Evolutionary conservation across 2,888 invertebrate species (phyloP), one percentile per base, ranked within the genome.

Genomic region (Alentia gelatinosa): DNA sequence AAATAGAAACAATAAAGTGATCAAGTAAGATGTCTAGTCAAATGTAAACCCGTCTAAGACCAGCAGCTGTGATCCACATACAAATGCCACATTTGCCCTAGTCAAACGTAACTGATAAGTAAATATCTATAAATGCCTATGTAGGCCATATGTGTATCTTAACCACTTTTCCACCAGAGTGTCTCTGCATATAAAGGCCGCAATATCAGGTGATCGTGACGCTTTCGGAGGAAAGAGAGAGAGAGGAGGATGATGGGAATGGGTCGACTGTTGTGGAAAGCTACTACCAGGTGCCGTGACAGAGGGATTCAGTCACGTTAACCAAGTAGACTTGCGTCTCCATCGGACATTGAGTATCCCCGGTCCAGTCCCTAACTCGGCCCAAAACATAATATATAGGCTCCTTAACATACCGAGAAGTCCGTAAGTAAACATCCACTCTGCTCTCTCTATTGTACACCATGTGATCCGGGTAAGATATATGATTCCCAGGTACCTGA

Each of bases 341-440:
- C 79, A 79, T 15, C 79, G 79, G 79, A 79, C 79, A 79, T 15
- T 79, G 37, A 79, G 79, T 79, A 79, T 5, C 79, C 79, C 79
- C 15, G 35, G 39, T 26, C 79, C 79, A 35, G 39, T 79, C 68
- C 68, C 68, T 68, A 30, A 68, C 68, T 68, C 79, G 37, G 39
- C 37, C 79, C 39, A 79, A 74, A n/a, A 39, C 79, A 79, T 79
- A 79, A 23, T 79, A 39, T 79, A 79, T 79, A 79, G 79, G 79
- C 79, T 79, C 39, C 79, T 79, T 79, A 79, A 79, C 79, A 79
- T n/a, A 79, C 79, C 79, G 79, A 79, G 79, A 79, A 35, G 12
- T 79, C 79, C 79, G 79, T 79, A 79, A 79, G 79, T 79, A 79
- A 79, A 79, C 19, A 79, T 79, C 79, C 79, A 79, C 37, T 37